Conservation (phyloP, 1,140 invertebrate genomes). For the Drosophila ficusphila region DNA sequence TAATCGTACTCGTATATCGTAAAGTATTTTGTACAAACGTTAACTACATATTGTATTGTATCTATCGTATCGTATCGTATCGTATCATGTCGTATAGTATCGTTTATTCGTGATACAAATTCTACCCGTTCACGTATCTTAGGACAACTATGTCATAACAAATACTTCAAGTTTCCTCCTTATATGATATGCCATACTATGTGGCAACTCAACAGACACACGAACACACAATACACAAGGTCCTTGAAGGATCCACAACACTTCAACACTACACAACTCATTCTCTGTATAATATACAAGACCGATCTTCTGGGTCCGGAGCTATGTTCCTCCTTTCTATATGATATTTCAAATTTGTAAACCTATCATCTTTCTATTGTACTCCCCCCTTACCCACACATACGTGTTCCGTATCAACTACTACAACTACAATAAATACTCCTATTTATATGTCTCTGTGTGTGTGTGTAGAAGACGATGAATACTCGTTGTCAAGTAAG, state of each 20-base stretch:
- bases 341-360: constrained; percentile 53
- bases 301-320: constrained; percentile 36
- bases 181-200: constrained; percentile 16
- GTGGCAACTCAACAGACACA: constrained; percentile 8
- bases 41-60: constrained; percentile 47
- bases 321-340: constrained; percentile 39
- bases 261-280: constrained; percentile 12
- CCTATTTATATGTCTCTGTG: constrained; percentile 76
- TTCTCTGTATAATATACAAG: constrained; percentile 38
- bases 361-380: constrained; percentile 73
- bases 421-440: constrained; percentile 75
- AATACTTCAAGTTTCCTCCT: constrained; percentile 19
- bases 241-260: background rate
- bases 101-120: constrained; percentile 32
- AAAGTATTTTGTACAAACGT: constrained; percentile 49
- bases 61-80: constrained; percentile 28
- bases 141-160: constrained; percentile 18
- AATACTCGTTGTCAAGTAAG: constrained; percentile 84
- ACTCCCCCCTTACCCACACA: constrained; percentile 51
- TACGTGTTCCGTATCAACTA: constrained; percentile 54
- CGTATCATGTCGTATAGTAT: constrained; percentile 29
- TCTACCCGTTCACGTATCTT: constrained; percentile 27
- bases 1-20: constrained; percentile 39
- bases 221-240: constrained; percentile 9
- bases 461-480: constrained; percentile 83